Evolutionary conservation across 2,113 vertebrate genomes (phyloP), one percentile per base, ranked within the genome.

Genomic region (Cygnus atratus): DNA sequence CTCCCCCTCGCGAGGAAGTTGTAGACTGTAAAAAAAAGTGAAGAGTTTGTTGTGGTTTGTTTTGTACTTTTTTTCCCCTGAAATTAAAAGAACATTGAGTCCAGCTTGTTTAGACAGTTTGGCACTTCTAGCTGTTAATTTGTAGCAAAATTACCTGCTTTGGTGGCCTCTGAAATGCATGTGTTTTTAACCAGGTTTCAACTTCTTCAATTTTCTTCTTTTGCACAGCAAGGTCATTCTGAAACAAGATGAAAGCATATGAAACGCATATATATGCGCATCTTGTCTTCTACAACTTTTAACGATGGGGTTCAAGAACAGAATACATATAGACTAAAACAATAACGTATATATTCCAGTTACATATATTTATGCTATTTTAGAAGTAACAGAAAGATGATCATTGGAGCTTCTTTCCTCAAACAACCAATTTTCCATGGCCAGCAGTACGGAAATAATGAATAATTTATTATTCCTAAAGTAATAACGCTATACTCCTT

Each of bases 201-300:
- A 99, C 99, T 95, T 99, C 99, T 87, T 99, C 99, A 26, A 99
- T 94, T 95, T 99, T 99, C 98, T 99, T 99, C 97, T 99, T 99
- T 96, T 99, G 99, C 68, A 99, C 99, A 55, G 99, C 99, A 86
- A 99, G 98, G 63, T 99, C 99, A 91, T 62, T 96, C 98, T 98
- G 94, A 85, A 89, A 96, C 31, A 39, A 81, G 37, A 84, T 90
- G 21, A 81, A 78, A 94, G 70, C 8, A 72, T 0, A 13, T 25
- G 9, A 54, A 62, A 68, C 31, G 26, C 26, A 24, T 3, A 54
- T 2, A 48, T 3, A 44, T 13, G 13, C 8, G 54, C 3, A 4
- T 62, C 22, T 12, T 37, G 4, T 26, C 58, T 92, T 71, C 54
- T 43, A 41, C 37, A 3, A 37, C 26, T 50, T 50, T 24, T 25